Evolutionary conservation across 2,113 vertebrate species (phyloP), one percentile per base, ranked within the genome.

Genomic region (Clinocottus analis): DNA sequence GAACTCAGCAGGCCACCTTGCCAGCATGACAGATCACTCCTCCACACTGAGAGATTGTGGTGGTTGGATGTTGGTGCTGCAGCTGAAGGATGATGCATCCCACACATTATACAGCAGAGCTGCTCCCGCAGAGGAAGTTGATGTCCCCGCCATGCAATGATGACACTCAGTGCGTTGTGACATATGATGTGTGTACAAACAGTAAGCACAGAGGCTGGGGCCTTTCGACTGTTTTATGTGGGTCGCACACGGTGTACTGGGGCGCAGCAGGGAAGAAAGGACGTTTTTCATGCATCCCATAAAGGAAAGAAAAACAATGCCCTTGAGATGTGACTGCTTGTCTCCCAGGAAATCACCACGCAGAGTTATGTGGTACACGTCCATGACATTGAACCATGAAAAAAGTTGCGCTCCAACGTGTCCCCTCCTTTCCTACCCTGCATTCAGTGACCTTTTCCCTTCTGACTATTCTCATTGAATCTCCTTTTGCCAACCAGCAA

Each of bases 111-210:
- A 78, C 82, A 79, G 71, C 56, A 58, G 82, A 79, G 77, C 79
- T 65, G 83, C 83, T 83, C 87, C 83, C 74, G 69, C 67, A 23
- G 70, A 81, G 84, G 80, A 85, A 82, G 85, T 83, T 84, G 80
- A 90, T 86, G 89, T 84, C 74, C 75, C 64, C 47, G 47, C 84
- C 69, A 67, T 35, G 80, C 71, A 4, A 70, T 89, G 83, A 89
- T 87, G 90, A 85, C 90, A 82, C 82, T 72, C 61, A 72, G 78
- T 49, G 74, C 23, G 43, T 16, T 17, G 75, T 92, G 89, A 92
- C 90, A 86, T 89, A 92, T 86, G 90, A 88, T 82, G 79, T 83
- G 89, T 85, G 82, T 88, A 89, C 81, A 83, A 84, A 87, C 78
- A 77, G 82, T 68, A 69, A 87, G 85, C 80, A 83, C 79, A 84